Percentiles rank a stretch among this genome's conserved stretches.
Evolutionary conservation across 2,797 vertebrate genomes (phyloP).

Genomic region (Steatocranus sp.): DNA sequence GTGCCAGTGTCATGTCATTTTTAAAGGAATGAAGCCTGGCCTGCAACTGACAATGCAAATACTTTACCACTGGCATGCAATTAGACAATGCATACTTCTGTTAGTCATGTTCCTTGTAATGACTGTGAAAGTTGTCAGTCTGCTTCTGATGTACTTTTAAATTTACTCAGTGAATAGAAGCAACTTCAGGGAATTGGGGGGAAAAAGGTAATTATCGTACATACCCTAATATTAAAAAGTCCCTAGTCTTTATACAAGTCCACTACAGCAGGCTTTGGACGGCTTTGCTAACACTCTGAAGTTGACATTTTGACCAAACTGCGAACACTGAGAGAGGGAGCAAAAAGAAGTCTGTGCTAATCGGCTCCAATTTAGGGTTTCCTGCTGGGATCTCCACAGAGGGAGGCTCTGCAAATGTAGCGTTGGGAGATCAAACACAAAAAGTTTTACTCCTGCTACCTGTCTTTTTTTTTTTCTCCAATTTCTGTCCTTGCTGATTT

Average conservation of each 20-base stretch:
- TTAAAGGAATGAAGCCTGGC: not conserved
- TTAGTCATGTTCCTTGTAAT: not conserved
- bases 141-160: not conserved
- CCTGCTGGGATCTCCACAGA: slow-evolving; percentile 42
- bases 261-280: slow-evolving; percentile 7
- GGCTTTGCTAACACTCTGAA: not conserved
- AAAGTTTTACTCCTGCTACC: not conserved
- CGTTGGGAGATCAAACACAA: slow-evolving; percentile 7
- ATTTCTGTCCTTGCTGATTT: not conserved
- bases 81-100: not conserved
- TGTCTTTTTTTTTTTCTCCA: rapidly evolving
- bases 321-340: not conserved
- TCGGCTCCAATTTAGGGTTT: slow-evolving; percentile 55
- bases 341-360: slow-evolving; percentile 30
- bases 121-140: not conserved
- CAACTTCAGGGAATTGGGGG: not conserved
- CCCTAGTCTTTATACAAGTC: not conserved
- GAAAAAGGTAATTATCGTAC: rapidly evolving
- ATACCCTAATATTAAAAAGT: not conserved
- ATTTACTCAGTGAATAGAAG: not conserved
- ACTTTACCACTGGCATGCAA: not conserved
- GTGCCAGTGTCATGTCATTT: rapidly evolving
- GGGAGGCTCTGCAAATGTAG: slow-evolving; percentile 40
- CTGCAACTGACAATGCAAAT: rapidly evolving
- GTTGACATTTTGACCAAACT: not conserved